Base-by-base conservation (phyloP, 2,888 invertebrate genomes). In the Calliphora vomitoria region DNA sequence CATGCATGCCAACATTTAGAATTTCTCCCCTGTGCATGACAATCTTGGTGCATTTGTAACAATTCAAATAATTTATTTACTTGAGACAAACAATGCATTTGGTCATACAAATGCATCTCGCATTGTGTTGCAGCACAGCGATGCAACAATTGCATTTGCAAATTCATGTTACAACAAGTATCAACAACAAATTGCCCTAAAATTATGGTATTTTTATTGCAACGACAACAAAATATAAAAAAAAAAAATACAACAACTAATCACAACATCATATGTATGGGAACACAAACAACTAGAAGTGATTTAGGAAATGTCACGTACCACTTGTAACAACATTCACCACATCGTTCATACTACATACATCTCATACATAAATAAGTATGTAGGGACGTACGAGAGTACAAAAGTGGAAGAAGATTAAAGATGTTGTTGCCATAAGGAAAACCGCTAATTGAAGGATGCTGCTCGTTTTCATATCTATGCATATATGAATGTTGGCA, bases 221-320 rank as follows among this genome's bases (percentile, higher is more conserved):
- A 44, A 66, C 25, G 41, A 82, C 44, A 18, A 47, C 44, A 44
- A 72, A 74, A 38, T 11, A 66, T 13, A 20, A 78, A 38, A 31
- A 18, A 72, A 35, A 68, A 55, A 74, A 41, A 75, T 62, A 41
- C 41, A 71, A n/a, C 38, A 25, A 64, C 20, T 44, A 44, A 44
- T 44, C 44, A 44, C 44, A 55, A 72, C 11, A 72, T 74, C 44
- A 78, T 55, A 74, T 78, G 55, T 25, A 68, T 75, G 79, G 38
- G 71, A 80, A 68, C 60, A 60, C 58, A 86, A 74, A 66, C 62
- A 83, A 79, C 64, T 85, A 25, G 80, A 60, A 87, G 83, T 79
- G 83, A 88, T 88, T 88, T 87, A 82, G 86, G 79, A 88, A 88
- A 86, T 88, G 88, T 88, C 88, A 88, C 88, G 88, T 88, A 87